A percentile compares a stretch with the other conserved stretches of the same genome.
These are phyloP conservation scores for Coelopa frigida DNA, from an alignment of 1,140 invertebrate genomes.

Conservation along the genomic window DNA sequence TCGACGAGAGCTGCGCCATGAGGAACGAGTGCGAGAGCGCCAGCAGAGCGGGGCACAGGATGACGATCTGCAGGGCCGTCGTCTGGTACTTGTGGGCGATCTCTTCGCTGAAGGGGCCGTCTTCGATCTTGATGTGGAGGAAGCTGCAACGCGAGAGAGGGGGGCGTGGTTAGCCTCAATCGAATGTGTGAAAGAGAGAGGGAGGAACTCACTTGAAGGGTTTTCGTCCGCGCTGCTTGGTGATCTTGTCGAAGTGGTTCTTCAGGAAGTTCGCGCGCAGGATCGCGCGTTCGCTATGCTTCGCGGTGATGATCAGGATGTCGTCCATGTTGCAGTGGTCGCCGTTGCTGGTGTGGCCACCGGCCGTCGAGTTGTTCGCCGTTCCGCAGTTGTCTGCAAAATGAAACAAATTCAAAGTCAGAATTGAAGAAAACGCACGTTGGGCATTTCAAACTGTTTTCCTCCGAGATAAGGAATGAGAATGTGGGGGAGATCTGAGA, in stretches of 20 bases:
- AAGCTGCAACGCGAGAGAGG: slow-evolving; percentile 52
- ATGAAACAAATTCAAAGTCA: slow-evolving; percentile 27
- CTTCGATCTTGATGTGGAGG: slow-evolving; percentile 63
- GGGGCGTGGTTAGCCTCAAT: neutral
- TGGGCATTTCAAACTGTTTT: slow-evolving; percentile 3
- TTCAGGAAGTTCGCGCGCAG: slow-evolving; percentile 74
- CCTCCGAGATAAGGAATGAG: neutral
- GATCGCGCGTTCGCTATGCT: slow-evolving; percentile 62
- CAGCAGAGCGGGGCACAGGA: slow-evolving; percentile 67
- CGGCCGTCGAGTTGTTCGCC: slow-evolving; percentile 33
- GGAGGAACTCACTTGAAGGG: slow-evolving; percentile 57
- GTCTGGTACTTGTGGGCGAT: slow-evolving; percentile 51
- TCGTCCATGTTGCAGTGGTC: slow-evolving; percentile 62
- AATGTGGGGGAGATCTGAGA: too few species aligned
- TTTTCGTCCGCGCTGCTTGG: slow-evolving; percentile 63
- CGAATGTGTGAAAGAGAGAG: slow-evolving; percentile 21
- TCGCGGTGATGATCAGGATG: slow-evolving; percentile 69
- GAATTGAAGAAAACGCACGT: neutral
- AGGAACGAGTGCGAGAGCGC: slow-evolving; percentile 53
- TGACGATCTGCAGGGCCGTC: slow-evolving; percentile 67
- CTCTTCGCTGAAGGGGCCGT: slow-evolving; percentile 51
- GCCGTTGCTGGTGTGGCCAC: slow-evolving; percentile 20
- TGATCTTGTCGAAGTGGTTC: slow-evolving; percentile 73
- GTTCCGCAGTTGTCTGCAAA: slow-evolving; percentile 45
- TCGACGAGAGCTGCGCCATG: slow-evolving; percentile 50